A percentile compares a stretch with the other conserved stretches of the same genome.
Evolutionary conservation across 2,888 invertebrate species (phyloP).

Genomic region (Eupithecia exiguata): DNA sequence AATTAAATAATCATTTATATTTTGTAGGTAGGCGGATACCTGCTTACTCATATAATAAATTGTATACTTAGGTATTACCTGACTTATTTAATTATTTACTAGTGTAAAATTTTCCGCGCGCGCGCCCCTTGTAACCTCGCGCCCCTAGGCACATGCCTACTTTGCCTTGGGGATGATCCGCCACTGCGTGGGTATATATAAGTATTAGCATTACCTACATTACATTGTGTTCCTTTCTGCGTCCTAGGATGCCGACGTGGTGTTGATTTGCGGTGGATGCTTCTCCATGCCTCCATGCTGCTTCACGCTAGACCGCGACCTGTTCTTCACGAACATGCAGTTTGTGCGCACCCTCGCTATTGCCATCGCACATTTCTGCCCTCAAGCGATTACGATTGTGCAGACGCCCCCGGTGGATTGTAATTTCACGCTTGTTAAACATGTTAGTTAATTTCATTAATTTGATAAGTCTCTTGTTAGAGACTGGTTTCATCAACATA

Average conservation of each 20-base stretch:
- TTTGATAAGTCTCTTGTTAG: neutral
- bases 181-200: too few species aligned
- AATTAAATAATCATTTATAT: too few species aligned
- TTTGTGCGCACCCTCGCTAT: conserved; percentile 64
- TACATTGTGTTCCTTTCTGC: neutral
- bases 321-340: conserved; percentile 72
- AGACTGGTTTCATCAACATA: neutral
- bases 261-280: conserved; percentile 72
- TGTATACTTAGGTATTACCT: too few species aligned
- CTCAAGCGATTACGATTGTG: conserved; percentile 69
- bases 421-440: conserved; percentile 68
- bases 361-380: conserved; percentile 69
- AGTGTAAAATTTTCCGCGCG: too few species aligned
- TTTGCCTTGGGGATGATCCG: too few species aligned
- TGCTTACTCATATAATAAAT: too few species aligned
- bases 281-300: conserved; percentile 67
- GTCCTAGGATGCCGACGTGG: conserved; percentile 69
- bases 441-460: conserved; percentile 58
- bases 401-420: conserved; percentile 77
- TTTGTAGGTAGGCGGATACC: too few species aligned
- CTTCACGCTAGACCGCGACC: conserved; percentile 63
- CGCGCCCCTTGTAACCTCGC: too few species aligned
- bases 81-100: too few species aligned
- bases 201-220: neutral
- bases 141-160: too few species aligned